Percentiles rank a stretch among this genome's conserved stretches.
Evolutionary conservation across 2,113 vertebrate genomes (phyloP).

Genomic region (Festucalex cinctus): DNA sequence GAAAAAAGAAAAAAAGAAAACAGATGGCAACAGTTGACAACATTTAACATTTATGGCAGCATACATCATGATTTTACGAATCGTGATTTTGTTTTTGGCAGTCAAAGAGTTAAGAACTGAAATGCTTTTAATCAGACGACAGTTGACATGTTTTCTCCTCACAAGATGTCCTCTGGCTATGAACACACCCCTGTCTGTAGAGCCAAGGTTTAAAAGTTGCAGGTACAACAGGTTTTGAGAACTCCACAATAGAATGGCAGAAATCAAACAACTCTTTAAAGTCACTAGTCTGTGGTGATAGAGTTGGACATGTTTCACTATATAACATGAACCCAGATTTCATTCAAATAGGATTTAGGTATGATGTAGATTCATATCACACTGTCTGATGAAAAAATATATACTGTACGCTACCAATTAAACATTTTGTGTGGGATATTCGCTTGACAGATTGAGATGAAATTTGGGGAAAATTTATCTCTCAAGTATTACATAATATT

Average conservation of each 20-base stretch:
- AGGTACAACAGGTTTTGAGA: conserved; percentile 38
- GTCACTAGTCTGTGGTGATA: not conserved
- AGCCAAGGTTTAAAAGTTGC: conserved; percentile 7
- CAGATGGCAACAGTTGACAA: no score
- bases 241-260: not conserved
- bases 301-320: not conserved
- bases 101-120: no score
- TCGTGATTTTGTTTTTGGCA: no score
- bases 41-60: no score
- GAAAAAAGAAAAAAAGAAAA: no score
- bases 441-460: not conserved
- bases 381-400: not conserved
- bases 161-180: not conserved
- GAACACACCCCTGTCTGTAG: conserved; percentile 12
- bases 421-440: not conserved
- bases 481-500: not conserved
- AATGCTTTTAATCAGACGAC: not conserved
- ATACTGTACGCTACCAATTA: not conserved
- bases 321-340: not conserved
- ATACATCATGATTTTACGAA: no score
- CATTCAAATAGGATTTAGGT: not conserved
- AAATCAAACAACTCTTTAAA: conserved; percentile 1
- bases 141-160: not conserved
- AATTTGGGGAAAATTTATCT: not conserved
- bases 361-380: not conserved